Evolutionary conservation across 2,888 invertebrate genomes (phyloP).

Genomic region (Leucophenga maculata): DNA sequence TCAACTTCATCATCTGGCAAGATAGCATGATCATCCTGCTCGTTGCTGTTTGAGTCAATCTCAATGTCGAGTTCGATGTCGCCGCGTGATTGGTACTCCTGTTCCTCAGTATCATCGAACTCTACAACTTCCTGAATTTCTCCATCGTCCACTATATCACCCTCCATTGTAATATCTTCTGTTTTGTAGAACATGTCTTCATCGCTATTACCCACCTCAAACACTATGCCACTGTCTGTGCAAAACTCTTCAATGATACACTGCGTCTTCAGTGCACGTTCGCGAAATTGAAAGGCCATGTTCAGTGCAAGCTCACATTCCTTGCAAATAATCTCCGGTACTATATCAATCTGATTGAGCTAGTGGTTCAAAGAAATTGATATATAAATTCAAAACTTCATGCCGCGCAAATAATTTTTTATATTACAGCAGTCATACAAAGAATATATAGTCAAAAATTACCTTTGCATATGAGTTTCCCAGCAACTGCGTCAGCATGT

Average conservation of each 20-base stretch:
- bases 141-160: constrained; percentile 39
- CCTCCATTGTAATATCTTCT: constrained; percentile 40
- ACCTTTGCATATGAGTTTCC: constrained; percentile 61
- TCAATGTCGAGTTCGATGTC: constrained; percentile 19
- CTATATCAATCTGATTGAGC: constrained; percentile 52
- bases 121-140: constrained; percentile 43
- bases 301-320: constrained; percentile 66
- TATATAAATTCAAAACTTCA: not conserved
- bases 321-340: constrained; percentile 66
- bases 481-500: constrained; percentile 63
- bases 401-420: not conserved
- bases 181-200: constrained; percentile 53
- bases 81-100: constrained; percentile 21
- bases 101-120: constrained; percentile 41
- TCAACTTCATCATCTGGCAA: constrained; percentile 57
- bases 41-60: constrained; percentile 29
- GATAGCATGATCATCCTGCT: constrained; percentile 47
- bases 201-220: constrained; percentile 38
- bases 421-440: not conserved
- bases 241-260: constrained; percentile 58
- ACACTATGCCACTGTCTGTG: constrained; percentile 46
- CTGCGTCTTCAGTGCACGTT: constrained; percentile 63
- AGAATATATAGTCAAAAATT: not conserved
- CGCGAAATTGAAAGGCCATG: constrained; percentile 67
- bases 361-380: not conserved